These are phyloP conservation scores for Montipora foliosa DNA, from an alignment of 64 coral and sea anemone species.

Conservation along the genomic window DNA sequence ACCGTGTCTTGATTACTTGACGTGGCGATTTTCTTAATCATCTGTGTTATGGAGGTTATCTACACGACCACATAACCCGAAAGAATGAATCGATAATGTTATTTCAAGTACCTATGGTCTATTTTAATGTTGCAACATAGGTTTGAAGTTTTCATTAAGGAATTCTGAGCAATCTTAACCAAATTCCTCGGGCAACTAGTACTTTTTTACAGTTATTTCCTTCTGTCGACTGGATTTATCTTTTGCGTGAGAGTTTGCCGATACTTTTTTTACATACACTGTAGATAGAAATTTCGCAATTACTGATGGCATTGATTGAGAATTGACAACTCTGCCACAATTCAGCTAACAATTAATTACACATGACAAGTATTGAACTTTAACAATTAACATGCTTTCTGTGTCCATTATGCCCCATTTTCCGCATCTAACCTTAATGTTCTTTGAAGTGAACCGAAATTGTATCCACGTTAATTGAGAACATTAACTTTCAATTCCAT, in stretches of 20 bases:
- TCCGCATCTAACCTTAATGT: too few relatives aligned
- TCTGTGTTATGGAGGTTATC: background rate
- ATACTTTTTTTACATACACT: background rate
- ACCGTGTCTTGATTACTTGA: too few relatives aligned
- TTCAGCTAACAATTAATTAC: background rate
- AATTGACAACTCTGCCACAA: background rate
- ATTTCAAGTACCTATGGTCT: too few relatives aligned
- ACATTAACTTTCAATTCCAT: too few relatives aligned
- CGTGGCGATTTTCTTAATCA: background rate
- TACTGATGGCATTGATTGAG: background rate
- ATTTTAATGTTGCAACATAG: too few relatives aligned
- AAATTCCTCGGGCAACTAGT: background rate
- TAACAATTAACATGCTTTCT: background rate
- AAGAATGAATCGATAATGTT: background rate
- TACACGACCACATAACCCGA: background rate
- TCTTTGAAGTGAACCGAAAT: background rate
- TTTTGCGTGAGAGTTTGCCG: background rate
- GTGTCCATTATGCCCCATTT: background rate
- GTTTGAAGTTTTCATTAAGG: too few relatives aligned
- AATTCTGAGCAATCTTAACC: too few relatives aligned
- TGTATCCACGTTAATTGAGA: too few relatives aligned
- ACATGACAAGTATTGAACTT: background rate
- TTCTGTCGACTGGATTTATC: too few relatives aligned
- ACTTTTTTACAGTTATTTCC: background rate
- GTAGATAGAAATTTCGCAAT: background rate